Percentiles rank a stretch among this genome's conserved stretches.
These are phyloP conservation scores for Sula dactylatra DNA, from an alignment of 2,113 vertebrate species.

Conservation along the genomic window DNA sequence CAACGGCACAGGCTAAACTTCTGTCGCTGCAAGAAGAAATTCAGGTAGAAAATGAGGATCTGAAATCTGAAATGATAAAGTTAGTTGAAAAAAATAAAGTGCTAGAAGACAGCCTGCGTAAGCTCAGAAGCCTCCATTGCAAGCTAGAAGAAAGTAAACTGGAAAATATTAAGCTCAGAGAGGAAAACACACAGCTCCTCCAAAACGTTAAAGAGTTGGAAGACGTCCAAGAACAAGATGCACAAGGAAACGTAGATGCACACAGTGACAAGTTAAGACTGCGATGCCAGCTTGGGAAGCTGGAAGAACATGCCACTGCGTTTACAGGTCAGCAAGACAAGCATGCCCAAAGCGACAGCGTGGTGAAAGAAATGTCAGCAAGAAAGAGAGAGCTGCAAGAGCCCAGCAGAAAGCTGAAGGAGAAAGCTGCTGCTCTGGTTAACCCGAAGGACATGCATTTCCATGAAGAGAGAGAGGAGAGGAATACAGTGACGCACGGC, in stretches of 20 bases:
- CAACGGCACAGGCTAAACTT: conserved; percentile 39
- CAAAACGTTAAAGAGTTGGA: conserved; percentile 50
- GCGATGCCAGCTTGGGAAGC: not conserved
- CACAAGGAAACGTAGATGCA: not conserved
- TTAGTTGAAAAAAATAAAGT: conserved; percentile 50
- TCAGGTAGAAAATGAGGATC: conserved; percentile 64
- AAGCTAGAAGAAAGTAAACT: conserved; percentile 54
- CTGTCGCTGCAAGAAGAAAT: conserved; percentile 42
- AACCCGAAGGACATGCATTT: conserved; percentile 25
- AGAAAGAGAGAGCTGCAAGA: conserved; percentile 46
- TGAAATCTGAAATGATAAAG: conserved; percentile 52
- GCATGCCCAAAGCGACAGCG: not conserved
- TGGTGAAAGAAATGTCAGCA: not conserved
- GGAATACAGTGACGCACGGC: conserved; percentile 64
- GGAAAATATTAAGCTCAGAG: conserved; percentile 46
- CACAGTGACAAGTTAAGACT: not conserved
- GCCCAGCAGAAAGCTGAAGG: conserved; percentile 18
- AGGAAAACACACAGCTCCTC: conserved; percentile 55
- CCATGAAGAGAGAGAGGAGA: conserved; percentile 63
- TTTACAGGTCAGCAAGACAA: not conserved
- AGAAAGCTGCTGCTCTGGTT: conserved; percentile 2
- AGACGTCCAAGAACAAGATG: not conserved
- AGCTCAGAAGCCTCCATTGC: conserved; percentile 12
- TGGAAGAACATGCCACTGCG: not conserved
- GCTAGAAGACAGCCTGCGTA: conserved; percentile 35